phyloP scores from a whole-genome alignment of 2,113 vertebrate species.

The Xiphias gladius region DNA sequence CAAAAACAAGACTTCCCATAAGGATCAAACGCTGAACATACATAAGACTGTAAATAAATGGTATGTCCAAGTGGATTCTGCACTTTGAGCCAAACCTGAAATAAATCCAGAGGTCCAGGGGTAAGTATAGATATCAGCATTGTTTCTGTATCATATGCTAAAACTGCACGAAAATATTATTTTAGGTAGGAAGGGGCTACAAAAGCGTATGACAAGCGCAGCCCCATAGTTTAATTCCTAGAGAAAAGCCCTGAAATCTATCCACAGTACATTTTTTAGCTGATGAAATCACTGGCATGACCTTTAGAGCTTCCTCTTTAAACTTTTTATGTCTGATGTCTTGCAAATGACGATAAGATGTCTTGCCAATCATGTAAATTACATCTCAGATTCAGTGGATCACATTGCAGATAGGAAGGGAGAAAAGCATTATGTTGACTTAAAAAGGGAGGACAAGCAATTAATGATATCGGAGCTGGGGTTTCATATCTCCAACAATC shows the following conservation, averaged over 20 bases:
- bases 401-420: constrained; percentile 53
- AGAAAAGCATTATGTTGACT: constrained; percentile 77
- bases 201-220: neutral
- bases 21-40: neutral
- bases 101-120: neutral
- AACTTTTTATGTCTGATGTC: constrained; percentile 61
- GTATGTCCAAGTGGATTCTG: neutral
- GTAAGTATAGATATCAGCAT: neutral
- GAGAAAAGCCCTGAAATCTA: constrained; percentile 54
- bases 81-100: neutral
- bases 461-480: constrained; percentile 77
- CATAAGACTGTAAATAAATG: neutral
- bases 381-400: constrained; percentile 70
- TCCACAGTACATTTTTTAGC: constrained; percentile 41
- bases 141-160: neutral
- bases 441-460: constrained; percentile 73
- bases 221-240: neutral
- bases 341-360: constrained; percentile 65
- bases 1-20: constrained; percentile 7
- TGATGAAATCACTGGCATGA: constrained; percentile 69
- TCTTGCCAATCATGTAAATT: constrained; percentile 77
- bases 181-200: neutral
- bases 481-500: constrained; percentile 75
- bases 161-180: neutral
- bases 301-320: constrained; percentile 71